phyloP scores from a whole-genome alignment of 2,888 invertebrate genomes.

The Sesia apiformis region DNA sequence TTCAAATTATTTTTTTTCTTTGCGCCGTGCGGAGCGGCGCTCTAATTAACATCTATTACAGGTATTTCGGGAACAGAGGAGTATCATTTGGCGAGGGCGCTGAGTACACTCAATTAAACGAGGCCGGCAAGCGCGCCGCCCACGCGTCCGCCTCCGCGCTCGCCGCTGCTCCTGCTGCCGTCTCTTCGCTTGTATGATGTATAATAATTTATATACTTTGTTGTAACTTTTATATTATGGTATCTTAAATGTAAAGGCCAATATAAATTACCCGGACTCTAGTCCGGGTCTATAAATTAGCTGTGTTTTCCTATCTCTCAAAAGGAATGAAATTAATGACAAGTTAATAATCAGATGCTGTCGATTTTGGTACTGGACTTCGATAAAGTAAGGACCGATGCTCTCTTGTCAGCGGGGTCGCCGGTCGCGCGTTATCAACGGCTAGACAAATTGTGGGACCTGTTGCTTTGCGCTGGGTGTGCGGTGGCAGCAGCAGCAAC shows the following conservation, averaged over 20 bases:
- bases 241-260: too few species aligned
- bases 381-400: neutral
- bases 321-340: too few species aligned
- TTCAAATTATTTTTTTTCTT: conserved; percentile 70
- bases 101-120: conserved; percentile 72
- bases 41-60: conserved; percentile 73
- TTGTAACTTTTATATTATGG: too few species aligned
- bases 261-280: too few species aligned
- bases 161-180: conserved; percentile 11
- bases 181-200: conserved; percentile 4
- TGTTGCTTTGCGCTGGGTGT: conserved; percentile 12
- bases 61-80: conserved; percentile 66
- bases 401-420: neutral
- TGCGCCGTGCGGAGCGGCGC: conserved; percentile 49
- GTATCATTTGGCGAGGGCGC: conserved; percentile 67
- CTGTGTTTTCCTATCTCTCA: too few species aligned
- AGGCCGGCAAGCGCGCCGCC: conserved; percentile 17
- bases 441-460: conserved; percentile 4
- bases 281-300: too few species aligned
- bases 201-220: neutral
- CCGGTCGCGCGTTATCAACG: neutral
- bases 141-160: conserved; percentile 19
- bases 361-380: too few species aligned
- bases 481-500: conserved; percentile 11
- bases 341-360: too few species aligned